Base-by-base conservation (phyloP, 1,140 invertebrate species). In the Andrena cerasifolii region DNA sequence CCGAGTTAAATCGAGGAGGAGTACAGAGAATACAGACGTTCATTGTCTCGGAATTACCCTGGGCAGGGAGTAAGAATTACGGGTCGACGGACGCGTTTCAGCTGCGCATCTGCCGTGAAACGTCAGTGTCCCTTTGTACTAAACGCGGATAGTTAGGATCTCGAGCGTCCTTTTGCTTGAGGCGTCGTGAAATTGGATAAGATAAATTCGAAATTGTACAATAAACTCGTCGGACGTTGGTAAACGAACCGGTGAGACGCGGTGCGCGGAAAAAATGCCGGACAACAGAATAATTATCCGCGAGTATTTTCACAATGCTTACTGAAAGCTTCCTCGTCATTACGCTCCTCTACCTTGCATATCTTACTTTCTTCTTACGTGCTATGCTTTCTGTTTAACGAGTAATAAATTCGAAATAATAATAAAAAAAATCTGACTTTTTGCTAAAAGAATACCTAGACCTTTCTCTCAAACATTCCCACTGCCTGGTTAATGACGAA, bases 121-220 rank as follows among this genome's bases (percentile, higher is more conserved):
- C 36, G 62, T 75, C 72, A 33, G 7, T 40, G 61, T 54, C 72
- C 58, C 62, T 75, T 67, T 67, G 72, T 75, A 16, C n/a, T 28
- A 45, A 73, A 36, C 31, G 16, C 16, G 21, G 28, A 45, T 26
- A 45, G 49, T 36, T 58, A 21, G 47, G n/a, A 31, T 67, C 51
- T 36, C 26, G 31, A n/a, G 5, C 56, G 56, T 58, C 28, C 56
- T 14, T 59, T 71, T 36, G 54, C 28, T 12, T 3, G 45, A 31
- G 8, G 7, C 56, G 3, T 14, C 31, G 18, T 12, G 24, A 54
- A 45, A 65, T 16, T 24, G 62, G 16, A 45, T 47, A 65, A 75
- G 28, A 45, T 45, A 53, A 75, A 75, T 75, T 66, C 62, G 62
- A 66, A 18, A 47, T 21, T 56, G 28, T 2, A n/a, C n/a, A 21